Evolutionary conservation across 2,113 vertebrate species (phyloP).

Genomic region (Manacus vitellinus): DNA sequence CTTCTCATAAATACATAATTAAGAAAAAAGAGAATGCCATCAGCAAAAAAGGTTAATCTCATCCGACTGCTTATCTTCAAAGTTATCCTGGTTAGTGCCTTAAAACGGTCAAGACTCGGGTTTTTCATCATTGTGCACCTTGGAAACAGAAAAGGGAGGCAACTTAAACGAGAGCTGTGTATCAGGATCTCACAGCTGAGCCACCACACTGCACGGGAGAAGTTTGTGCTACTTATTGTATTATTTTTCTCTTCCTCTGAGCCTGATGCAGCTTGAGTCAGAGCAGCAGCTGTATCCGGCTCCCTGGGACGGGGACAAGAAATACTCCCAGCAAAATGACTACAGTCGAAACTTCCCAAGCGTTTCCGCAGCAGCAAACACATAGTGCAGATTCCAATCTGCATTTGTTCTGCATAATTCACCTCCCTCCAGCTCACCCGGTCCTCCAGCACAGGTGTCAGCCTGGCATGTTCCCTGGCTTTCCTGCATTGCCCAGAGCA

Average conservation of each 20-base stretch:
- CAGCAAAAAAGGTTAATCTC: background rate
- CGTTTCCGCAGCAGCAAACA: background rate
- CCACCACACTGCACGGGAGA: rapidly evolving
- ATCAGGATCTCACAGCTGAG: background rate
- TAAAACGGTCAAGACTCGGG: background rate
- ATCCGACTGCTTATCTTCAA: background rate
- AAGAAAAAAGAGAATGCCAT: background rate
- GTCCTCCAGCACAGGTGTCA: background rate
- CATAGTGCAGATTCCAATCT: background rate
- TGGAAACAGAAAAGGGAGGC: background rate
- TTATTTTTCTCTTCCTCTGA: background rate
- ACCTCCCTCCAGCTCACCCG: background rate
- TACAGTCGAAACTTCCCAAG: background rate
- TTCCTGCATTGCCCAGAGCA: background rate
- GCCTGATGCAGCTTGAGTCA: background rate
- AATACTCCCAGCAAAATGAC: background rate
- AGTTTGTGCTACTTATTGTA: background rate
- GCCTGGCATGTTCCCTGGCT: background rate
- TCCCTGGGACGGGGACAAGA: background rate
- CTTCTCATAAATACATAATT: background rate
- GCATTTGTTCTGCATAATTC: background rate
- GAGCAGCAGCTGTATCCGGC: background rate
- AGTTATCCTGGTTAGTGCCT: background rate
- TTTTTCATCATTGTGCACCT: background rate
- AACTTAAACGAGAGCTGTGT: background rate